phyloP scores from a whole-genome alignment of 2,797 vertebrate genomes.

The Cynodonichthys magdalenae region DNA sequence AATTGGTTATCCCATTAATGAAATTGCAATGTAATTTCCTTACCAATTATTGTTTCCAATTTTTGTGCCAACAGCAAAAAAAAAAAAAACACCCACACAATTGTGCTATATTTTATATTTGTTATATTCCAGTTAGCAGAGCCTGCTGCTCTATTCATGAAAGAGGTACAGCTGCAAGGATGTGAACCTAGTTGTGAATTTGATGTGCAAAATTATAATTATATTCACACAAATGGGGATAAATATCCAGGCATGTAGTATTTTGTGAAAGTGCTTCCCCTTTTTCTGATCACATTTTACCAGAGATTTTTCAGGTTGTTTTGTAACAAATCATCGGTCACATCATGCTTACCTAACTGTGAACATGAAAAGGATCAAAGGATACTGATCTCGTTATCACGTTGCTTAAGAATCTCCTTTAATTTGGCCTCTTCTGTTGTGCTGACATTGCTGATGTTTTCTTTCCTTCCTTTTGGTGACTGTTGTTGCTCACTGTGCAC shows the following conservation, averaged over 20 bases:
- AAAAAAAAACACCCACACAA: background rate
- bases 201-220: background rate
- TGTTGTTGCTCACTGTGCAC: slow-evolving; percentile 1
- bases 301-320: no score
- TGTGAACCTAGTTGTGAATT: background rate
- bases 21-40: slow-evolving; percentile 1
- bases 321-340: no score
- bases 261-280: no score
- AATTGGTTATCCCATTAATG: slow-evolving; percentile 1
- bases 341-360: no score
- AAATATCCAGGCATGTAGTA: no score
- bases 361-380: slow-evolving; percentile 66
- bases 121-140: background rate
- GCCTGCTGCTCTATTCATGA: background rate
- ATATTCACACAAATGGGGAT: no score
- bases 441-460: slow-evolving; percentile 8
- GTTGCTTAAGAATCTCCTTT: slow-evolving; percentile 84
- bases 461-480: slow-evolving; percentile 17
- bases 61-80: background rate
- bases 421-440: slow-evolving; percentile 74
- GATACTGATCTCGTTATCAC: slow-evolving; percentile 95
- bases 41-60: background rate
- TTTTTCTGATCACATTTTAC: no score
- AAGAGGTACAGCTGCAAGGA: background rate
- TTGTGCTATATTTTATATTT: background rate